Conservation (phyloP, 2,888 invertebrate genomes). For the Pseudeuparius sepicola region DNA sequence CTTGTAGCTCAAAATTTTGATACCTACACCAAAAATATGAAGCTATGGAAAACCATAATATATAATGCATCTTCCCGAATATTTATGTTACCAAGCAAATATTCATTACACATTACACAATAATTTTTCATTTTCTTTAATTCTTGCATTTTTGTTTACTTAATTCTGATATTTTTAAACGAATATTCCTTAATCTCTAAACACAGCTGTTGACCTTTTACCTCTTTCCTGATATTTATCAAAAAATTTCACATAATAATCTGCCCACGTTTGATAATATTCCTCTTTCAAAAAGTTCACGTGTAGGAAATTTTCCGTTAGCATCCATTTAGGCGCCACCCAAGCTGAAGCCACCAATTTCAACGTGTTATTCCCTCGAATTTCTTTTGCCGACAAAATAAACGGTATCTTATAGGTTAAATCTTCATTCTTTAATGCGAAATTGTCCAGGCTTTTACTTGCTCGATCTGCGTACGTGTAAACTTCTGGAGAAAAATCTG, state of each 20-base stretch:
- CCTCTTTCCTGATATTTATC: background rate
- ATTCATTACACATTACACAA: too few species aligned
- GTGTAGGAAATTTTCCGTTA: constrained; percentile 1
- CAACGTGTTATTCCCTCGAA: background rate
- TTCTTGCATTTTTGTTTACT: too few species aligned
- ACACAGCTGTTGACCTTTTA: too few species aligned
- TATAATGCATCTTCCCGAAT: too few species aligned
- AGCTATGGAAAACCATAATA: too few species aligned
- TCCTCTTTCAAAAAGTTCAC: background rate
- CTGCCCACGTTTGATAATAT: constrained; percentile 1
- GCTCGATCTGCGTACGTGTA: background rate
- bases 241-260: background rate
- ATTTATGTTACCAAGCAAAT: too few species aligned
- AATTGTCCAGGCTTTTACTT: background rate
- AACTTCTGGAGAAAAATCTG: background rate
- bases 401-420: background rate
- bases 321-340: background rate
- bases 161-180: too few species aligned
- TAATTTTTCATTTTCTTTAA: too few species aligned
- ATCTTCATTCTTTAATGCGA: background rate
- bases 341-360: background rate
- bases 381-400: background rate
- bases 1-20: too few species aligned
- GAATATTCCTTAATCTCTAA: too few species aligned
- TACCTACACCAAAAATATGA: too few species aligned